Evolutionary conservation across 1,140 invertebrate genomes (phyloP).

Genomic region (Hylyphantes graminicola): DNA sequence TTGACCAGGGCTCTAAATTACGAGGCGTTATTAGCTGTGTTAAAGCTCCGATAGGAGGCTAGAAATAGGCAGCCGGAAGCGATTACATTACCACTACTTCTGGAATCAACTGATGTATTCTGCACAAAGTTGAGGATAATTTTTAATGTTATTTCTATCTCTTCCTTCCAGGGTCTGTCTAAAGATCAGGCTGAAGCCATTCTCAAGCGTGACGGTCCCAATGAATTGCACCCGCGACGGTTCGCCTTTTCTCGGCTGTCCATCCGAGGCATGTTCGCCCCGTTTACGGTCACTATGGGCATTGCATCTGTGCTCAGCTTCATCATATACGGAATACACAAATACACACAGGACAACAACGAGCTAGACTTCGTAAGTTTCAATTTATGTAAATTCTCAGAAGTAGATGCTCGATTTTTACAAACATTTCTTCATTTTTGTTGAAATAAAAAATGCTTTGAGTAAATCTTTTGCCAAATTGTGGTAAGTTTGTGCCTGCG

Average conservation of each 20-base stretch:
- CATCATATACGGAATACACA: neutral
- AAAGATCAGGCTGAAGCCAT: neutral
- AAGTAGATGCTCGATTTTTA: too few relatives aligned
- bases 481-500: too few relatives aligned
- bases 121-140: neutral
- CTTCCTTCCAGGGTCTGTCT: neutral
- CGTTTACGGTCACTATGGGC: neutral
- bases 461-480: too few relatives aligned
- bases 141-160: neutral
- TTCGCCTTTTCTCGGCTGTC: neutral
- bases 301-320: neutral
- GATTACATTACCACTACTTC: neutral
- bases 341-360: neutral
- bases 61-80: too few relatives aligned
- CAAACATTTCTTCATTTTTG: too few relatives aligned
- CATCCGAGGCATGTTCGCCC: neutral
- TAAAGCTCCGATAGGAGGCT: too few relatives aligned
- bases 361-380: slow-evolving; percentile 7
- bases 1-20: too few relatives aligned
- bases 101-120: neutral
- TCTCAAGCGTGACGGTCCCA: neutral
- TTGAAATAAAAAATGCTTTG: too few relatives aligned
- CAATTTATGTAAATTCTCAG: neutral
- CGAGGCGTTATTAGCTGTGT: too few relatives aligned
- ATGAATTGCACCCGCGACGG: neutral